Evolutionary conservation across 2,113 vertebrate genomes (phyloP).

Genomic region (Sinocyclocheilus anophthalmus): DNA sequence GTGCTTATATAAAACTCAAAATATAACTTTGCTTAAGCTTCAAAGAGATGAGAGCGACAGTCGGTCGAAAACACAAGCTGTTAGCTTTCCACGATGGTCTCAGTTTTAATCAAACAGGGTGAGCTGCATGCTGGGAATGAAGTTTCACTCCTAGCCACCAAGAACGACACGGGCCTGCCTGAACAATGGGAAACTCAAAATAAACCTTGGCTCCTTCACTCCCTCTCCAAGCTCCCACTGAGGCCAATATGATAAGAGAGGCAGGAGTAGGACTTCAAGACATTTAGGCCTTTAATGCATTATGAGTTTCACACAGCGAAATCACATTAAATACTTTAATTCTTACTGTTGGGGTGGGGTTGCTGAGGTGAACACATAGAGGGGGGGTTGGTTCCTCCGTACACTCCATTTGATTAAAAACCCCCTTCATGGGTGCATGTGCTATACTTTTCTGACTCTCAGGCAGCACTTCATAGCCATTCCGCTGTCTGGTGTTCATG

Average conservation of each 20-base stretch:
- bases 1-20: background rate
- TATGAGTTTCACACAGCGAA: slow-evolving; percentile 65
- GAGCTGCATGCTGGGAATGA: slow-evolving; percentile 70
- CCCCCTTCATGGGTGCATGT: slow-evolving; percentile 65
- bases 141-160: slow-evolving; percentile 66
- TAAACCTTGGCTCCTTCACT: slow-evolving; percentile 65
- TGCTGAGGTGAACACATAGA: slow-evolving; percentile 76
- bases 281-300: slow-evolving; percentile 67
- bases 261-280: slow-evolving; percentile 58
- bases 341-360: slow-evolving; percentile 73
- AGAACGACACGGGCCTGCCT: slow-evolving; percentile 72
- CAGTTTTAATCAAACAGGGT: slow-evolving; percentile 76
- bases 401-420: slow-evolving; percentile 75
- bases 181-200: slow-evolving; percentile 67
- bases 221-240: slow-evolving; percentile 67
- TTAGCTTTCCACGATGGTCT: slow-evolving; percentile 51
- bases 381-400: slow-evolving; percentile 67
- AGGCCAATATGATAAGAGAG: slow-evolving; percentile 75
- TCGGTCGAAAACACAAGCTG: slow-evolving; percentile 40
- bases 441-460: slow-evolving; percentile 68
- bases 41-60: slow-evolving; percentile 41
- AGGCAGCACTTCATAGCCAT: slow-evolving; percentile 49
- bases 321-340: slow-evolving; percentile 75
- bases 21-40: slow-evolving; percentile 25
- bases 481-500: slow-evolving; percentile 46